Base-by-base conservation (phyloP, 2,797 vertebrate species). In the Pampus argenteus region DNA sequence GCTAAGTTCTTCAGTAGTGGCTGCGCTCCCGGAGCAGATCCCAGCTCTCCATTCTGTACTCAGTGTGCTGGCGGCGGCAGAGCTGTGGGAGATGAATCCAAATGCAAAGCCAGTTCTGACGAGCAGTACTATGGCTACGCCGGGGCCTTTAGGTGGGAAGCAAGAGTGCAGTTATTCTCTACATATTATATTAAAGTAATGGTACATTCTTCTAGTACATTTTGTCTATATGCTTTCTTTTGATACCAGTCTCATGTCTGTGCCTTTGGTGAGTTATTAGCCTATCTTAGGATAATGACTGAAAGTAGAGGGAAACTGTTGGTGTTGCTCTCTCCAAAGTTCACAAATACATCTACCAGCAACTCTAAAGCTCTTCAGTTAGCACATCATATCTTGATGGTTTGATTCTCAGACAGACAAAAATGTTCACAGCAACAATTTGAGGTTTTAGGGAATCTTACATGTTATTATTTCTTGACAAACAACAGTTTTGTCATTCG, bases 131-230 rank as follows among this genome's bases (percentile, higher is more conserved):
- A 93, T 1, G 92, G 94, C 62, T 93, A 93, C 8, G 76, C 81
- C 58, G 95, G 95, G 67, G 95, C 94, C n/a, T 94, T 95, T 49
- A 94, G 91, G 95, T 95, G 86, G 6, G 57, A 51, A 3, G 1
- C 28, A 38, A 9, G 17, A 34, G 7, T 31, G 28, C 14, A 45
- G 0, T 26, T 36, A 17, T 20, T 54, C 6, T 51, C 5, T 22
- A 3, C 10, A 54, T 28, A 13, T 9, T 25, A 14, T 31, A 28
- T 36, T 56, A 13, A 40, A 66, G 29, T 1, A 25, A 10, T 15
- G 47, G 36, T 31, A 11, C 18, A n/a, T n/a, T n/a, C n/a, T n/a
- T n/a, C n/a, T n/a, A n/a, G n/a, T n/a, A 36, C 10, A 25, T 31
- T 56, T 52, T 55, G 23, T 18, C 42, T 22, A 9, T 29, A 49